Evolutionary conservation across 2,797 vertebrate genomes (phyloP), one percentile per base, ranked within the genome.

Genomic region (Streptopelia turtur): DNA sequence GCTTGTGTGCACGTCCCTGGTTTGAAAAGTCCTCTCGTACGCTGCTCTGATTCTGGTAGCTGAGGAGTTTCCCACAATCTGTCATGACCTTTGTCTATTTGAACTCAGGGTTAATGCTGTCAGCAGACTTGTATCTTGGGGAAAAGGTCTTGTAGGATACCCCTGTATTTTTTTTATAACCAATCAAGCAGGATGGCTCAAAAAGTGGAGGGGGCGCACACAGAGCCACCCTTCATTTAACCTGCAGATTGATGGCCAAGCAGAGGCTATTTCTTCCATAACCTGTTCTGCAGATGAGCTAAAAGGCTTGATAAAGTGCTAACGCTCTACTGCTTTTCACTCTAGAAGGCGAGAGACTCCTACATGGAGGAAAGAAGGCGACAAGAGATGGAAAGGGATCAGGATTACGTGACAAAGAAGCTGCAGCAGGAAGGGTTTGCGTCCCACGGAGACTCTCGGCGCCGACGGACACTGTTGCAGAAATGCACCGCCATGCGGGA

Each of bases 341-440:
- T 96, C 50, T 96, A 99, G 99, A 99, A 99, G 98, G 99, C 99
- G 89, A 98, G 98, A 97, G 99, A 99, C 55, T 96, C 98, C 72
- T 98, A 99, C 97, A 96, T 93, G 96, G 98, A 99, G 86, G 98
- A 98, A 47, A 98, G 98, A 97, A 98, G 96, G 80, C 96, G 94
- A 6, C 98, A 98, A 93, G 98, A 99, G 98, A 93, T 99, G 75
- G 99, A 99, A 96, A 98, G 97, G 20, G 99, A 99, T 93, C 98
- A 98, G 63, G 97, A 97, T 60, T 98, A 98, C 53, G 98, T 98
- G 71, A 97, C 98, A 22, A 97, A 99, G 93, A 97, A 98, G 96
- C 97, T 99, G 96, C 98, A 98, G 96, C 98, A 96, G 94, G 98
- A 98, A 37, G 98, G 98, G 49, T 96, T 98, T 5, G 97, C 95